Conservation (phyloP, 1,140 invertebrate genomes). For the Phenacoccus solenopsis region DNA sequence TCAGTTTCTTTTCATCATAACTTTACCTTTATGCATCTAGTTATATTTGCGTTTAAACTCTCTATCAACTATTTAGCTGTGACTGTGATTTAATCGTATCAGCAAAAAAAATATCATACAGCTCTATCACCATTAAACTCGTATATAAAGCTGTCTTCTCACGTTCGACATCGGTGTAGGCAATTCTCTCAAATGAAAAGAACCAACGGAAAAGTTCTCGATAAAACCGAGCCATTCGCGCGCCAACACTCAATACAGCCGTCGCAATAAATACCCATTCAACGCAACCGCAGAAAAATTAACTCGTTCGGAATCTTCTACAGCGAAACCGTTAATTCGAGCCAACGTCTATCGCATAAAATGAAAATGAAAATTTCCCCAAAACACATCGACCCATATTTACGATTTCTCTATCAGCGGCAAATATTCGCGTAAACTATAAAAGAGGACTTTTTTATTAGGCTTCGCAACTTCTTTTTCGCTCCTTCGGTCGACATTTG, state of each 20-base stretch:
- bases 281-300: background rate
- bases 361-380: background rate
- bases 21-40: too few species aligned
- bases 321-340: background rate
- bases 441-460: conserved; percentile 3
- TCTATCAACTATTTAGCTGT: too few species aligned
- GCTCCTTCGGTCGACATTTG: background rate
- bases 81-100: too few species aligned
- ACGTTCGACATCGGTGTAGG: too few species aligned
- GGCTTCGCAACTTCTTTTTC: background rate
- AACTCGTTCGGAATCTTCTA: background rate
- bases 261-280: background rate
- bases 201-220: too few species aligned
- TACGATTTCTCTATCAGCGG: background rate
- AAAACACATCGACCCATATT: background rate
- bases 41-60: too few species aligned
- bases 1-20: too few species aligned
- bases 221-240: background rate
- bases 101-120: too few species aligned
- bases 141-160: too few species aligned
- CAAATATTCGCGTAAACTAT: background rate
- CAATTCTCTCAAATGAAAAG: too few species aligned
- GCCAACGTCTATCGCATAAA: background rate
- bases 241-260: background rate
- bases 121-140: too few species aligned